Base-by-base conservation (phyloP, 2,113 vertebrate species). In the Psilopogon haemacephalus region DNA sequence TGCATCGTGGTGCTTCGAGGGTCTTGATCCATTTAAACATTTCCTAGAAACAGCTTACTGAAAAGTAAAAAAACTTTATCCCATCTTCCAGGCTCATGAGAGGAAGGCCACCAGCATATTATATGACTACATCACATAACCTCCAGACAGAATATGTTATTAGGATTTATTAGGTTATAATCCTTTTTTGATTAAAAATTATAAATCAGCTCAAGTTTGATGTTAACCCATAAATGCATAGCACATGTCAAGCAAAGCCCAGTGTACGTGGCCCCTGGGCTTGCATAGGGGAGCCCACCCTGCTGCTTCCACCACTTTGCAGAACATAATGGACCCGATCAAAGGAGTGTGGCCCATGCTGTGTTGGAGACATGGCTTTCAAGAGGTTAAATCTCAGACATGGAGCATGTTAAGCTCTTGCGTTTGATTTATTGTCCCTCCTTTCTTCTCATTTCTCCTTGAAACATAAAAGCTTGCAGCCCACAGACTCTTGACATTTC, bases 121-220 rank as follows among this genome's bases (percentile, higher is more conserved):
- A 56, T 27, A 58, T 5, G 24, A 55, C 67, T 89, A 67, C 82
- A 83, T 46, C 84, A 76, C 89, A 87, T 44, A 91, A 91, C 93
- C 87, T 83, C 89, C 74, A 83, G 93, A 95, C 63, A 94, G 91
- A 94, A 88, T 37, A 77, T 8, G 64, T 81, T 94, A 92, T 94
- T 94, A 91, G 75, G 75, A 94, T 93, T 94, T 95, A 96, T 96
- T 95, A 91, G 87, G 72, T 89, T 93, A 91, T 96, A 96, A 96
- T 96, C 95, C 95, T 72, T 91, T 95, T 96, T 96, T 96, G 93
- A 96, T 96, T 94, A 96, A 96, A 96, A 96, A 94, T 95, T 83
- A 94, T 95, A 96, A 95, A 95, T 94, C 95, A 89, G 78, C 64
- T 83, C 91, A 80, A 80, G 93, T 94, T 96, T 96, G 94, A 94